Base-by-base conservation (phyloP, 2,113 vertebrate species). In the Vulpes lagopus region DNA sequence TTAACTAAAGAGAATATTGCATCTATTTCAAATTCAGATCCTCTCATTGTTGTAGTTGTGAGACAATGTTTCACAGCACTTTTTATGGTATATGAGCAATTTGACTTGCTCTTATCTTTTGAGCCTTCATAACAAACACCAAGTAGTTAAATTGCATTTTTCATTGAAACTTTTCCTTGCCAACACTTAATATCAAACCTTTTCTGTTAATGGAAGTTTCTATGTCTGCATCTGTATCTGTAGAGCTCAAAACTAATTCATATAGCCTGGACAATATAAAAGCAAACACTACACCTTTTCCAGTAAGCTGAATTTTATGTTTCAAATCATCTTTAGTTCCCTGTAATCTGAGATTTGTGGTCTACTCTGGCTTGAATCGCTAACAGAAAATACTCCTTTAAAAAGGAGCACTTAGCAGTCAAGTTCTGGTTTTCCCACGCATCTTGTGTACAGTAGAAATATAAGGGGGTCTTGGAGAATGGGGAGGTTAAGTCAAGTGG, bases 21-120 rank as follows among this genome's bases (percentile, higher is more conserved):
- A 67, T 3, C 22, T 81, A 81, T 85, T 97, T 97, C 64, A 71
- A 85, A 92, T 80, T 81, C 38, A 88, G 67, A 88, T 74, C 30
- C 19, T 60, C n/a, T 88, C 51, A 43, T 15, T 32, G 2, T 69
- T 81, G 38, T 94, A 53, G 27, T 43, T 62, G 32, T 51, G 71
- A 89, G 20, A 30, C 43, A 43, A 78, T 49, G 5, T 89, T 92
- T 38, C 17, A 3, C 8, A 85, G n/a, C 12, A 55, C 20, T 82
- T 76, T 7, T 88, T 65, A 57, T 35, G 30, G 43, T 60, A 23
- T 19, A 69, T 76, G 57, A 83, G 32, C 67, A 82, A 76, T 22
- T 51, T 49, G 17, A 53, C 78, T 59, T 83, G 59, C 43, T 55
- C 60, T 96, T 80, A 71, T 88, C 55, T 91, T 89, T 84, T 84